Evolutionary conservation across 2,113 vertebrate genomes (phyloP).

Genomic region (Sapayoa aenigma): DNA sequence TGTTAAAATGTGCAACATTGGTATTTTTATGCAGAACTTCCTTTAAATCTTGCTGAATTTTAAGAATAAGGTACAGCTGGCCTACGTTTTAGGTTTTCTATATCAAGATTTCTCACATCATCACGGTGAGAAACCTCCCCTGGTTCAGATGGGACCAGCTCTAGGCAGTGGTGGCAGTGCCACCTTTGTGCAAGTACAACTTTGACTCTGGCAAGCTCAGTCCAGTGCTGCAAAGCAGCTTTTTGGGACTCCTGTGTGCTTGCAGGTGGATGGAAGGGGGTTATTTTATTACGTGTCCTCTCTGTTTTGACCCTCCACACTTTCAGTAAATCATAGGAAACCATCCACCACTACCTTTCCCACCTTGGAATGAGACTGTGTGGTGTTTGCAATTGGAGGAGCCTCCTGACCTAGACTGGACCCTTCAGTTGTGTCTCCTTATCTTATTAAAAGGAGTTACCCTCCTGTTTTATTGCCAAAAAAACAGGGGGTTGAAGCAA

Average conservation of each 20-base stretch:
- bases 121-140: background rate
- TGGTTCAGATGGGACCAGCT: background rate
- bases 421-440: background rate
- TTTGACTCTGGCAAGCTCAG: background rate
- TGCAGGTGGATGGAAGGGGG: background rate
- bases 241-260: background rate
- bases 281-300: background rate
- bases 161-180: background rate
- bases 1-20: background rate
- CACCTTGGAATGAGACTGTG: background rate
- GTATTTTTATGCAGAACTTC: background rate
- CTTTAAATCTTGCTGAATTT: background rate
- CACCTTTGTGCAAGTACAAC: background rate
- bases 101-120: background rate
- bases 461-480: conserved; percentile 27
- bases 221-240: background rate
- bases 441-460: background rate
- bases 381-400: background rate
- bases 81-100: background rate
- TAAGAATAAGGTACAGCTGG: background rate
- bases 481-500: conserved; percentile 21
- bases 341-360: background rate
- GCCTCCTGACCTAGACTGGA: background rate
- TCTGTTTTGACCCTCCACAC: background rate
- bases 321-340: conserved; percentile 3